A percentile compares a stretch with the other conserved stretches of the same genome.
Conservation (phyloP, 35 echinoderm and acorn worm genomes). For the Eucidaris tribuloides region DNA sequence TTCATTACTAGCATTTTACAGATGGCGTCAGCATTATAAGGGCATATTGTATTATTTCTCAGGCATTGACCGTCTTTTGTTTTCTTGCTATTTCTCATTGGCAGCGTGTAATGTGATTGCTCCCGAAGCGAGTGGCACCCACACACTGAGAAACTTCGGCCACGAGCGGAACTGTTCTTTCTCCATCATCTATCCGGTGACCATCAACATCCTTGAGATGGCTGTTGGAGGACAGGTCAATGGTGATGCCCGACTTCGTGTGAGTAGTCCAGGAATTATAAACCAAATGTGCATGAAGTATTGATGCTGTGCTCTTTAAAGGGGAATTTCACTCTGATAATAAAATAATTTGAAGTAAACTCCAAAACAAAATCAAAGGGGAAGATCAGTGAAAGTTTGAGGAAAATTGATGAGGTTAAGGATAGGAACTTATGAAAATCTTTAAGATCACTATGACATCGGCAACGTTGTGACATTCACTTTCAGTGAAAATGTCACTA, state of each 20-base stretch:
- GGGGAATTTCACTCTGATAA: neutral
- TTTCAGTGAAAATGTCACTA: too few species aligned
- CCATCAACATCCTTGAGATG: slow-evolving; percentile 60
- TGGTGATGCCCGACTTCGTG: slow-evolving; percentile 56
- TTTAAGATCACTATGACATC: too few species aligned
- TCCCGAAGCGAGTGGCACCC: slow-evolving; percentile 41
- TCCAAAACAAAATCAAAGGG: too few species aligned
- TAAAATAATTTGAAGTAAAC: neutral
- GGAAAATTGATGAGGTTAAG: too few species aligned
- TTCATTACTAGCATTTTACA: neutral
- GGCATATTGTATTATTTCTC: neutral
- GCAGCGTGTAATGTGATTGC: slow-evolving; percentile 78
- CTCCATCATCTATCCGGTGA: slow-evolving; percentile 63
- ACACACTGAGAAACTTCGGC: slow-evolving; percentile 48
- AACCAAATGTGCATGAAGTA: too few species aligned
- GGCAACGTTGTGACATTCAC: too few species aligned
- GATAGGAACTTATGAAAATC: too few species aligned
- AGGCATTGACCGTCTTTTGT: neutral
- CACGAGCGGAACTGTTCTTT: slow-evolving; percentile 69
- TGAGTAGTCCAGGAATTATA: too few species aligned
- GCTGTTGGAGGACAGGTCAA: slow-evolving; percentile 29
- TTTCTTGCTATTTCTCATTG: neutral
- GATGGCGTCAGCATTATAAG: neutral
- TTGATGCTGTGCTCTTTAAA: too few species aligned
- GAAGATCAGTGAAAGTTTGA: too few species aligned